Base-by-base conservation (phyloP, 2,888 invertebrate species). In the Microplitis manilae region DNA sequence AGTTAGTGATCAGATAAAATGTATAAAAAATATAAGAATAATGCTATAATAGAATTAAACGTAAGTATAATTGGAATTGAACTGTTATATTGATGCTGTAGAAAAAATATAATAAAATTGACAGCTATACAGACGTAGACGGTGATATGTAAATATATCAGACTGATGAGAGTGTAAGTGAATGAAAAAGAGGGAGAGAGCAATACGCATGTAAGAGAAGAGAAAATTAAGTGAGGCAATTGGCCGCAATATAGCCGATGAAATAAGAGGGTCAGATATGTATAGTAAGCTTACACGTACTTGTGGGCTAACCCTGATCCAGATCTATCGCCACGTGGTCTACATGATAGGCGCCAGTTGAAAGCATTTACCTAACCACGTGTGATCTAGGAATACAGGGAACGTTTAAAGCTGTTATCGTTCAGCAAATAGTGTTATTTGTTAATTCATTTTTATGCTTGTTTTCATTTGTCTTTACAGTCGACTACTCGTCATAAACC, bases 281-380 rank as follows among this genome's bases (percentile, higher is more conserved):
- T 89, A 89, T 89, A 89, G 87, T 69, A 68, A 77, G 73, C 73
- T 73, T 71, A 77, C 65, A 83, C 86, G 80, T 81, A 60, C 77
- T 64, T 76, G 79, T 79, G 84, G 85, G 85, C 73, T 89, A 89
- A 89, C 89, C 89, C 89, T 89, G 89, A 88, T 89, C 89, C 86
- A 89, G 86, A 89, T 89, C 84, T 87, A 89, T 87, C 85, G 85
- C 88, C 89, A 88, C 89, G 88, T 88, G 89, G 86, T 88, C 83
- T 82, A 81, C 77, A 81, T 81, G 79, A 64, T 72, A 68, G 73
- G 70, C 73, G 77, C 73, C 40, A 30, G 71, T 68, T 67, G 68
- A 65, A 17, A 60, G 71, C 73, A 6, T 62, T 62, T 62, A 73
- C 73, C 77, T 72, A 77, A 83, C 77, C 75, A 74, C 81, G 80